These are phyloP conservation scores for Xenopus tropicalis DNA, from an alignment of 2,113 vertebrate species.

Conservation along the genomic window DNA sequence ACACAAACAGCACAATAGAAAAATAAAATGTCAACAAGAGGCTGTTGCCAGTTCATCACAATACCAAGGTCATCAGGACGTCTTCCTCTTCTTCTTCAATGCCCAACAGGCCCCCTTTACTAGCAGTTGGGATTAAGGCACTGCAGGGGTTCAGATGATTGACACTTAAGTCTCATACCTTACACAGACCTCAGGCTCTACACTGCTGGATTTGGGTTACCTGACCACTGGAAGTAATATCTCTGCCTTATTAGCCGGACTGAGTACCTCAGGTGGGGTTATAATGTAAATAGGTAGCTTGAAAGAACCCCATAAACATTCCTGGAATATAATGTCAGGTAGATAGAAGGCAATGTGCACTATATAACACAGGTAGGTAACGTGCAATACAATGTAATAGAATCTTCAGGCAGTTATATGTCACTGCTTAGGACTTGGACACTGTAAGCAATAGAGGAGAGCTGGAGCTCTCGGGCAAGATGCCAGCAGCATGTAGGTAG, in stretches of 20 bases:
- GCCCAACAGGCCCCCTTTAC: slow-evolving; percentile 1
- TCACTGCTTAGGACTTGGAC: neutral
- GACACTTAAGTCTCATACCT: neutral
- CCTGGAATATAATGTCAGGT: slow-evolving; percentile 13
- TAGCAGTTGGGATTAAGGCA: slow-evolving; percentile 27
- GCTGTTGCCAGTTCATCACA: neutral
- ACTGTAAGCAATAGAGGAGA: slow-evolving; percentile 13
- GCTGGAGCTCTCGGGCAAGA: slow-evolving; percentile 3
- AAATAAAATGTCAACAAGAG: neutral
- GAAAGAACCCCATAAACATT: slow-evolving; percentile 20
- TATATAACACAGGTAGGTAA: slow-evolving; percentile 27
- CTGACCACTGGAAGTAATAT: slow-evolving; percentile 11
- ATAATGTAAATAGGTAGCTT: slow-evolving; percentile 27
- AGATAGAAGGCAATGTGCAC: slow-evolving; percentile 12
- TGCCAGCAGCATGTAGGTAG: slow-evolving; percentile 21
- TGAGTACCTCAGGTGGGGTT: slow-evolving; percentile 9
- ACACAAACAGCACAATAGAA: neutral
- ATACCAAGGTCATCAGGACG: neutral
- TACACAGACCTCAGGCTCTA: neutral
- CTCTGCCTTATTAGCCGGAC: slow-evolving; percentile 6
- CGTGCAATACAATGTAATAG: slow-evolving; percentile 33
- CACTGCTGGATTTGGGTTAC: slow-evolving; percentile 2
- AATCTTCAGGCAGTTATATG: neutral
- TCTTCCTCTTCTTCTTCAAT: neutral
- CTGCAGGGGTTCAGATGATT: slow-evolving; percentile 1